Base-by-base conservation (phyloP, 2,113 vertebrate species). In the Gasterosteus nipponicus region DNA sequence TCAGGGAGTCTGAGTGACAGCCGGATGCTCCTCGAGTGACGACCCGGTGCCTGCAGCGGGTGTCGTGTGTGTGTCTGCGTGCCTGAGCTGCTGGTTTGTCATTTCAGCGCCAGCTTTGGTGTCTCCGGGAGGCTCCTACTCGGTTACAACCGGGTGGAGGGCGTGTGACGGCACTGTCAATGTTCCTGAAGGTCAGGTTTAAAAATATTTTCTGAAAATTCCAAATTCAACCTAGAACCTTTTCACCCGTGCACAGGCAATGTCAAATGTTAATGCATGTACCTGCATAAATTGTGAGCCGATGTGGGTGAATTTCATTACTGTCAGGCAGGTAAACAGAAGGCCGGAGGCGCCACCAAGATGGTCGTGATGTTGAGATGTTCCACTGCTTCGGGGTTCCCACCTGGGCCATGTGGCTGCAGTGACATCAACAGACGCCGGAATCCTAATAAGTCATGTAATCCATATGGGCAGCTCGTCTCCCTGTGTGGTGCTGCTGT, bases 201-300 rank as follows among this genome's bases (percentile, higher is more conserved):
- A 29, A 56, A 56, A 41, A n/a, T 16, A 31, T 18, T 59, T 47
- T 12, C 49, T 41, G 19, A 33, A 78, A 78, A 75, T 26, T 38
- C 33, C 35, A 29, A 69, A 60, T 81, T 80, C 83, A 88, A 84
- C 89, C 91, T 86, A 49, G 77, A 75, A 86, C 82, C 89, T 84
- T 82, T 79, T 77, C 89, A 85, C 86, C 87, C 68, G 16, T 33
- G 66, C 84, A 78, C 84, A 63, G 60, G 58, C 69, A 77, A 69
- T 60, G 80, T 87, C 80, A 83, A 81, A 88, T 86, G 88, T 88
- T 92, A 89, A 85, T 83, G 75, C 77, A 62, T 69, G 79, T 70
- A 67, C 42, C 78, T 60, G 85, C 86, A 85, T 87, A 89, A 81
- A 82, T 76, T 75, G 39, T 0, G 59, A 60, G 51, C 60, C 53